Base-by-base conservation (phyloP, 2,113 vertebrate genomes). In the Psittacula cyanocephala region DNA sequence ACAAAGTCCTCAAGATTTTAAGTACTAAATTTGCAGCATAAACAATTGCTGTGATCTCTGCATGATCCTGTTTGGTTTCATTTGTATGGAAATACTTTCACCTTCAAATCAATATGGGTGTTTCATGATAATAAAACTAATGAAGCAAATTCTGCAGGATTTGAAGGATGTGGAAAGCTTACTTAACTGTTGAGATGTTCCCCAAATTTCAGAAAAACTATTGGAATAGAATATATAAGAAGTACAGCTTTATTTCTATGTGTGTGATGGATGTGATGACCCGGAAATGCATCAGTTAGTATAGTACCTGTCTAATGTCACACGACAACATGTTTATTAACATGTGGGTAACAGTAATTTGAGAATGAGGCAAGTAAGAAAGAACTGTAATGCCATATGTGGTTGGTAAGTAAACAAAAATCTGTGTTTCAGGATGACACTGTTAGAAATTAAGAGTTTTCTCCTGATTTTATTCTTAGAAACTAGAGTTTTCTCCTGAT, bases 21-120 rank as follows among this genome's bases (percentile, higher is more conserved):
- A 57, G 37, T 69, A 52, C 16, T 68, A 22, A 44, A 57, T 65
- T 52, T 64, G 29, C 23, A 70, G 41, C 11, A 18, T 65, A 59
- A 76, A 44, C 20, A 27, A 28, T 52, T 77, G 33, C 29, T 74
- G 28, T 65, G 35, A 9, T 81, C 22, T 91, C 20, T 76, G 14
- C 20, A 11, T 35, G 17, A 17, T 74, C 22, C 27, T 69, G 4
- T 89, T 29, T 6, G 4, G 9, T 65, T 82, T 88, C 63, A 35
- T 96, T 82, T 81, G 14, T 33, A 5, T 28, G n/a, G 41, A 89
- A 77, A 44, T 87, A 25, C 28, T 91, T 85, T 3, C 11, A 1
- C 82, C 17, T 85, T 82, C 27, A 49, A 85, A 59, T 60, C 39
- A n/a, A 11, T 0, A 0, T 25, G 0, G 18, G 14, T 63, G 11